Conservation (phyloP, 1,140 invertebrate genomes). For the Ceratina calcarata region DNA sequence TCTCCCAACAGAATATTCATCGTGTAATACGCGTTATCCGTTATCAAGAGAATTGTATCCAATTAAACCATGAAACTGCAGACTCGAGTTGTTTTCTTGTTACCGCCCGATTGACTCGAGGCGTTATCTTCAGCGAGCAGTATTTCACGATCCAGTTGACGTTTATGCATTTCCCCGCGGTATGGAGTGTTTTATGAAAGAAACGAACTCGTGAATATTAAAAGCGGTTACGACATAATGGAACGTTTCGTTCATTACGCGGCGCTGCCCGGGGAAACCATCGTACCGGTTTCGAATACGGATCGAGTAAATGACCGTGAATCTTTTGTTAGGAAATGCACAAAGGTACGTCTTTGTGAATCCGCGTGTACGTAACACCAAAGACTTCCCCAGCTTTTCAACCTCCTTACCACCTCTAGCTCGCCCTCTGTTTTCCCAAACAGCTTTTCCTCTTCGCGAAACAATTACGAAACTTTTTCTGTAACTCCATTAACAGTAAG, state of each 20-base stretch:
- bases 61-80: too few relatives aligned
- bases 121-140: background rate
- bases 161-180: background rate
- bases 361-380: constrained; percentile 1
- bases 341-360: constrained; percentile 8
- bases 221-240: background rate
- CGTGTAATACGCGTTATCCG: too few relatives aligned
- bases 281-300: background rate
- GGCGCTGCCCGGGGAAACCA: background rate
- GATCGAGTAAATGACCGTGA: constrained; percentile 13
- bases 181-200: background rate
- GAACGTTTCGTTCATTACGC: constrained; percentile 1
- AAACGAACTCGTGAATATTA: background rate
- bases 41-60: background rate
- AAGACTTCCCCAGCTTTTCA: constrained; percentile 4
- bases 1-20: too few relatives aligned
- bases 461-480: background rate
- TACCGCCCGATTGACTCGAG: too few relatives aligned
- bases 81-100: too few relatives aligned
- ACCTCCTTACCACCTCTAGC: background rate
- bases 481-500: too few relatives aligned
- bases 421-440: background rate
- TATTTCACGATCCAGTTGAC: background rate
- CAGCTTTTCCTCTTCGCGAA: background rate
- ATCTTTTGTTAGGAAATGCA: constrained; percentile 21